Conservation (phyloP, 2,888 invertebrate genomes). For the Scaptomyza caliginosa region DNA sequence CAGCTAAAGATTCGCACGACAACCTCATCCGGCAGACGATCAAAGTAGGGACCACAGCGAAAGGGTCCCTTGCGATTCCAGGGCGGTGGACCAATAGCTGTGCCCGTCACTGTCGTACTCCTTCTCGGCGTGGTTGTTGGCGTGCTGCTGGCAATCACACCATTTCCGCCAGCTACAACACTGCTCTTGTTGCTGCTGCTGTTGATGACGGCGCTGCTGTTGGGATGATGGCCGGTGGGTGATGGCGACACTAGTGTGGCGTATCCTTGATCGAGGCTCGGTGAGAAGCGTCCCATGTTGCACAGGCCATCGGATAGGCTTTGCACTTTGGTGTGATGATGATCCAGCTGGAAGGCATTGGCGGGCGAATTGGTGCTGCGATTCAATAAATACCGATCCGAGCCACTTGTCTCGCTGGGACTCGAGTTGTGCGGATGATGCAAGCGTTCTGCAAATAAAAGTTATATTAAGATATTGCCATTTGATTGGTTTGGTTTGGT, state of each 20-base stretch:
- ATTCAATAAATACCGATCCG: slow-evolving; percentile 83
- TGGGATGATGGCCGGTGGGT: slow-evolving; percentile 82
- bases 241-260: slow-evolving; percentile 89
- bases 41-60: slow-evolving; percentile 85
- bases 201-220: slow-evolving; percentile 74
- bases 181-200: slow-evolving; percentile 27
- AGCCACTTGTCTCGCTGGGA: slow-evolving; percentile 84
- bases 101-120: slow-evolving; percentile 37
- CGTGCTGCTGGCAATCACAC: slow-evolving; percentile 57
- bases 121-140: slow-evolving; percentile 64
- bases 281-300: slow-evolving; percentile 85
- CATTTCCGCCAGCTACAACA: slow-evolving; percentile 31
- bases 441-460: slow-evolving; percentile 69
- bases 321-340: slow-evolving; percentile 83
- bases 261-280: slow-evolving; percentile 92
- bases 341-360: slow-evolving; percentile 81
- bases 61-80: slow-evolving; percentile 84
- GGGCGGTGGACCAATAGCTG: slow-evolving; percentile 77
- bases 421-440: slow-evolving; percentile 82
- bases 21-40: slow-evolving; percentile 88
- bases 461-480: too few species aligned
- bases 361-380: slow-evolving; percentile 82
- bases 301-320: slow-evolving; percentile 83
- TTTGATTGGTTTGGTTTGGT: too few species aligned
- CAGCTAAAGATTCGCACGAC: slow-evolving; percentile 89